Evolutionary conservation across 2,113 vertebrate genomes (phyloP).

Genomic region (Actenoides hombroni): DNA sequence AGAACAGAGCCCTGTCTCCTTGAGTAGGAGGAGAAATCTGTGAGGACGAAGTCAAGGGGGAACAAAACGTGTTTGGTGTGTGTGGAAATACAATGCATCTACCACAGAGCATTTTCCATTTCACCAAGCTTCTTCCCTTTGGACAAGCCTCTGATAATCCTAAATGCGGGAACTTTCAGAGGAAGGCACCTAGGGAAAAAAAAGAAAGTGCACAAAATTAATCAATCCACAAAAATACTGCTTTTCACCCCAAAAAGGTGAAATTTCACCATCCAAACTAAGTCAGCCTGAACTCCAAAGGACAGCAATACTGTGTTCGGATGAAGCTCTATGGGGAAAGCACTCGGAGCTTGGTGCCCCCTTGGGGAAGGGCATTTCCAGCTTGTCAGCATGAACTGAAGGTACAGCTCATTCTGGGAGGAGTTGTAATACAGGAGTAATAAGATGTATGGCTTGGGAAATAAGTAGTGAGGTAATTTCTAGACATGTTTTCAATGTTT

Average conservation of each 20-base stretch:
- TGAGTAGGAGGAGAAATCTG: neutral
- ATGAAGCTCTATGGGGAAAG: neutral
- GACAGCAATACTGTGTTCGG: neutral
- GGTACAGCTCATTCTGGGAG: neutral
- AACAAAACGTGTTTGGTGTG: neutral
- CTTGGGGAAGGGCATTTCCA: neutral
- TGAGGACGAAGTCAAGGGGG: neutral
- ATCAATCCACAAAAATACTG: neutral
- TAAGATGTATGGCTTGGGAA: neutral
- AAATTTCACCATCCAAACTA: neutral
- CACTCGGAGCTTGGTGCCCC: neutral
- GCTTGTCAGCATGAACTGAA: neutral
- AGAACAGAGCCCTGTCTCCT: neutral
- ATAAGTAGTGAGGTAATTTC: neutral
- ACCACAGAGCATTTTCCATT: neutral
- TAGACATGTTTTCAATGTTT: neutral
- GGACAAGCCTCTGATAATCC: neutral
- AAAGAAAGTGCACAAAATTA: neutral
- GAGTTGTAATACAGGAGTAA: neutral
- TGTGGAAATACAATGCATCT: neutral
- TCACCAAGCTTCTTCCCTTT: neutral
- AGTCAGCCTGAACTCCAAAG: neutral
- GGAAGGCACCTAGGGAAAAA: neutral
- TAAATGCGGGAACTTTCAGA: neutral
- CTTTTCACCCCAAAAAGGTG: neutral